Base-by-base conservation (phyloP, 2,888 invertebrate species). In the Gari tellinella region DNA sequence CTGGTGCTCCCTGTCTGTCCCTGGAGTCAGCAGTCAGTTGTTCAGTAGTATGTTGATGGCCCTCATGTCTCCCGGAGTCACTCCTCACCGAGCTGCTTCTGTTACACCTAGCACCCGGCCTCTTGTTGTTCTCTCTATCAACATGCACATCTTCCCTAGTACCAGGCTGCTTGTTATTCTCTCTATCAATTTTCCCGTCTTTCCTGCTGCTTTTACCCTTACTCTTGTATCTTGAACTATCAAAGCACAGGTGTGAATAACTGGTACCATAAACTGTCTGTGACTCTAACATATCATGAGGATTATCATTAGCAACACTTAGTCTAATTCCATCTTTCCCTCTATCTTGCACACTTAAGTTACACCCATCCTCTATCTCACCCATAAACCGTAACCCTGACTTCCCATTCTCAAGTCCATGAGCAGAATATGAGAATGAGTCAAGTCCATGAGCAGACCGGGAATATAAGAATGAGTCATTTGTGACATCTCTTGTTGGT, bases 191-290 rank as follows among this genome's bases (percentile, higher is more conserved):
- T 45, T 17, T 46, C 40, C 19, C 40, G 7, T 53, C 38, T 38
- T 31, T 25, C 40, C 19, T 38, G 12, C 31, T 31, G 23, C 43
- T 51, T 38, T 61, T 58, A 14, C 26, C 56, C 17, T 53, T 21
- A n/a, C 53, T 17, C 17, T 48, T 52, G 21, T 45, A 43, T 41
- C 68, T 75, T 26, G 52, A 58, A 66, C 57, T 55, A 58, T 53
- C 46, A 53, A n/a, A 21, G 43, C 21, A 12, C 38, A 52, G 43
- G 63, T 70, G 75, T 70, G 58, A 75, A 58, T 70, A 52, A 52
- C 62, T 75, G 70, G 41, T 51, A 37, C 40, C 21, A 37, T 43
- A 19, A 43, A 31, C 31, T 31, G 31, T 10, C 31, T 31, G 31
- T 7, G 31, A 31, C 4, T 10, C 31, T 31, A 31, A 31, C 31